A percentile compares a stretch with the other conserved stretches of the same genome.
Evolutionary conservation across 2,797 vertebrate species (phyloP).

Genomic region (Rallus crepitans): DNA sequence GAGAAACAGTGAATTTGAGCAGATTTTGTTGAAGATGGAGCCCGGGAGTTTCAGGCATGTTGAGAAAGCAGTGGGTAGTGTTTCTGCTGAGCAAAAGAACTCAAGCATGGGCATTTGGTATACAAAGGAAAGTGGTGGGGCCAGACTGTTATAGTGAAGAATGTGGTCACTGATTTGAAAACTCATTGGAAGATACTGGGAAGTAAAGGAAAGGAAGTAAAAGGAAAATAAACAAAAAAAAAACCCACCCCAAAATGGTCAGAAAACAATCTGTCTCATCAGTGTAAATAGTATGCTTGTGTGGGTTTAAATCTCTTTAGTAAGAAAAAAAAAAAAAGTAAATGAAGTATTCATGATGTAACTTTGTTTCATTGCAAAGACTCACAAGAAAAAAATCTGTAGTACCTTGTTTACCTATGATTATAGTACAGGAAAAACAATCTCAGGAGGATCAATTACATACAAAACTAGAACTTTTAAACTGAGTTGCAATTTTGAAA

Average conservation of each 20-base stretch:
- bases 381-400: not conserved
- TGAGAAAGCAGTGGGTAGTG: not conserved
- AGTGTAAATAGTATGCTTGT: not conserved
- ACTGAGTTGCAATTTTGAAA: not conserved
- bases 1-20: not conserved
- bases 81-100: not conserved
- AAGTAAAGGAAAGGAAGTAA: too few species aligned
- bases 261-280: not conserved
- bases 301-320: not conserved
- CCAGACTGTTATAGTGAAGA: not conserved
- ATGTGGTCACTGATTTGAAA: not conserved
- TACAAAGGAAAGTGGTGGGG: not conserved
- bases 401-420: not conserved
- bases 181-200: not conserved
- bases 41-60: not conserved
- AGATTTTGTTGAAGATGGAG: not conserved
- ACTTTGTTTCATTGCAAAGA: not conserved
- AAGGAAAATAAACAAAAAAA: too few species aligned
- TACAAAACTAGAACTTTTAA: not conserved
- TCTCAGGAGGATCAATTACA: not conserved
- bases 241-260: not conserved
- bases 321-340: not conserved
- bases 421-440: not conserved
- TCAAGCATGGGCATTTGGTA: not conserved
- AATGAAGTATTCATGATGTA: not conserved